Evolutionary conservation across 1,140 invertebrate genomes (phyloP), one percentile per base, ranked within the genome.

Genomic region (Bombus terrestris): DNA sequence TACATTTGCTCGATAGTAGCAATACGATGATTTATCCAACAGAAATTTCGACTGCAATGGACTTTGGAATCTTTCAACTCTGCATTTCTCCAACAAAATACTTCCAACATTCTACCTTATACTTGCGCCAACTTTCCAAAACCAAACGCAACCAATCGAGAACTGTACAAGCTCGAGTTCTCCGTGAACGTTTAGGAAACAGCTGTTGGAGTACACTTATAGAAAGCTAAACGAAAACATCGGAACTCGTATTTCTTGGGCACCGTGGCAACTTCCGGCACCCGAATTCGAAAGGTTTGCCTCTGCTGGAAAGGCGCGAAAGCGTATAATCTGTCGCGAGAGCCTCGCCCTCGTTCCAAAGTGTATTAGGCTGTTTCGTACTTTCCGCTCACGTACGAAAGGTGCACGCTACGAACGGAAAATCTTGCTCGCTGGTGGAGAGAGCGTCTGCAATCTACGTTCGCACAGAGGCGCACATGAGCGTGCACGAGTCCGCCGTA

Each of bases 301-400:
- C 35, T 25, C 8, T 25, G 1, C 3, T 59, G 9, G n/a, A 73
- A 72, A 3, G 35, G 15, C 13, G 53, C 28, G 47, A 43, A 47
- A 15, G n/a, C 43, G 47, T 57, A 32, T 57, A 81, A 62, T 25
- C 32, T n/a, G 43, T 37, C 41, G 57, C 35, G n/a, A 77, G 39
- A 68, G 57, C 35, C 8, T 78, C n/a, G 32, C 59, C 69, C 57
- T 72, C 32, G 0, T 18, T 28, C 39, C 57, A 59, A 89, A 88
- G 71, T 86, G 83, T 69, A 81, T 64, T 69, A 81, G 41, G 37
- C 83, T 71, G 78, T 77, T 79, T 88, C 83, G 68, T 74, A 79
- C 78, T 89, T 90, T 84, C 81, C 71, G 37, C 80, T 86, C 87
- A 89, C 87, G 87, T 89, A 57, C 80, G 43, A 64, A 86, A 37